phyloP scores from a whole-genome alignment of 2,888 invertebrate genomes.

The Endomychus coccineus region DNA sequence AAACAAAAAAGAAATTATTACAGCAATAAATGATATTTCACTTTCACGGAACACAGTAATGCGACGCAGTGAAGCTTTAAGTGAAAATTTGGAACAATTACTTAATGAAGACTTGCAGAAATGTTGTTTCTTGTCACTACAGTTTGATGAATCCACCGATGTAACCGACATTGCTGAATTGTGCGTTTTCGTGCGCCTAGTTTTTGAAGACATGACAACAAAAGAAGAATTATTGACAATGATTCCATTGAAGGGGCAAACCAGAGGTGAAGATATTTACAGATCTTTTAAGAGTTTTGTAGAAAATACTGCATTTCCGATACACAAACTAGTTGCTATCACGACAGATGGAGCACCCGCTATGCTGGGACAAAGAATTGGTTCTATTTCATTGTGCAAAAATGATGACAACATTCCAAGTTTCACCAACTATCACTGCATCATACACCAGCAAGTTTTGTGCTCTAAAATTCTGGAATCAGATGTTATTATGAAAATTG shows the following conservation, averaged over 20 bases:
- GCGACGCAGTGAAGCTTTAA: slow-evolving; percentile 14
- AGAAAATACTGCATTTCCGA: slow-evolving; percentile 16
- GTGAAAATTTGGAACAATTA: slow-evolving; percentile 13
- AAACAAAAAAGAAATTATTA: slow-evolving; percentile 21
- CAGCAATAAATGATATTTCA: slow-evolving; percentile 17
- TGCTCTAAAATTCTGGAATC: slow-evolving; percentile 18
- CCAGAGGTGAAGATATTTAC: slow-evolving; percentile 22
- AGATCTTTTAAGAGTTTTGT: slow-evolving; percentile 20
- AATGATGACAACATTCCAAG: too few relatives aligned
- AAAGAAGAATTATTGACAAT: slow-evolving; percentile 23
- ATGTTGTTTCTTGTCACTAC: slow-evolving; percentile 18
- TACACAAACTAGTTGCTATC: slow-evolving; percentile 22
- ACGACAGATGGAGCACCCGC: slow-evolving; percentile 26
- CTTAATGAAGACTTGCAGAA: slow-evolving; percentile 16
- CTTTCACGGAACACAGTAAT: slow-evolving; percentile 17
- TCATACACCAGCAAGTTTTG: slow-evolving; percentile 19
- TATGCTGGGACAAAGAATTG: too few relatives aligned
- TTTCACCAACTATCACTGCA: too few relatives aligned
- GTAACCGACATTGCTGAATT: slow-evolving; percentile 22
- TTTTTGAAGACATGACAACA: slow-evolving; percentile 25
- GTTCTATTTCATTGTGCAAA: too few relatives aligned
- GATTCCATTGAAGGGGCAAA: slow-evolving; percentile 21
- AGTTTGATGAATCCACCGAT: slow-evolving; percentile 26
- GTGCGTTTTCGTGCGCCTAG: slow-evolving; percentile 21
- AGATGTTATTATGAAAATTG: slow-evolving; percentile 11